Conservation (phyloP, 2,888 invertebrate species). For the Neria commutata region DNA sequence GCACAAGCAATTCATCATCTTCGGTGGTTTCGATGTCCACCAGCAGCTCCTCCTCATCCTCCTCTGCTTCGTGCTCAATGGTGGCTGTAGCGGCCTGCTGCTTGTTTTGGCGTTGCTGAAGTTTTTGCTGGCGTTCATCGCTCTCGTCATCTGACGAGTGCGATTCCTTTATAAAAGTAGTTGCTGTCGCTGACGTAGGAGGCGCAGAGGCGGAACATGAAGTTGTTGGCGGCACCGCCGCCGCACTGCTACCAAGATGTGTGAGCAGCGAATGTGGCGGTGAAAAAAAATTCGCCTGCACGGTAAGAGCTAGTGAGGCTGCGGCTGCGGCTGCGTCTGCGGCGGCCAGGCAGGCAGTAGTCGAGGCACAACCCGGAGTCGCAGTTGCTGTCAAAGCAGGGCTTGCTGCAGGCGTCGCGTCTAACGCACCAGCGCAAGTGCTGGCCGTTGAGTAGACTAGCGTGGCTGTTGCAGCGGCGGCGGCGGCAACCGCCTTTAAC, state of each 20-base stretch:
- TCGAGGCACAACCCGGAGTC: slow-evolving; percentile 6
- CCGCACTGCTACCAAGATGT: too few relatives aligned
- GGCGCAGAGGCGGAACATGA: slow-evolving; percentile 9
- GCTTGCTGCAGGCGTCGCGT: not conserved
- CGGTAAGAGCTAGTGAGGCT: not conserved
- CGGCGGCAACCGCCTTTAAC: slow-evolving; percentile 16
- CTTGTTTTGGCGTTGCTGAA: not conserved
- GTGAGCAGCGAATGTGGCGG: not conserved
- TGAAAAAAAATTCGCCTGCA: too few relatives aligned
- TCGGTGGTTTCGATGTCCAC: slow-evolving; percentile 89
- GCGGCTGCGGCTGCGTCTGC: not conserved
- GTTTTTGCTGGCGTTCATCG: slow-evolving; percentile 6
- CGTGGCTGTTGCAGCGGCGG: slow-evolving; percentile 35
- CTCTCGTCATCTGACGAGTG: slow-evolving; percentile 66
- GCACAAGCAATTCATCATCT: too few relatives aligned
- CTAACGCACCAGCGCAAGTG: not conserved
- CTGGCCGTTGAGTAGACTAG: slow-evolving; percentile 40
- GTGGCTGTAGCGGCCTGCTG: not conserved
- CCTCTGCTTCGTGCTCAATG: slow-evolving; percentile 15
- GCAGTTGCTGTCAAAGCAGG: not conserved
- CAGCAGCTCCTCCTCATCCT: slow-evolving; percentile 66
- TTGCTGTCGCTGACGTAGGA: slow-evolving; percentile 2
- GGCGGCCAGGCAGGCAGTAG: not conserved
- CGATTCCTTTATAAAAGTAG: slow-evolving; percentile 35
- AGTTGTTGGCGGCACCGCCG: too few relatives aligned